Percentiles rank a stretch among this genome's conserved stretches.
Evolutionary conservation across 1,140 invertebrate genomes (phyloP).

Genomic region (Ceratina australensis): DNA sequence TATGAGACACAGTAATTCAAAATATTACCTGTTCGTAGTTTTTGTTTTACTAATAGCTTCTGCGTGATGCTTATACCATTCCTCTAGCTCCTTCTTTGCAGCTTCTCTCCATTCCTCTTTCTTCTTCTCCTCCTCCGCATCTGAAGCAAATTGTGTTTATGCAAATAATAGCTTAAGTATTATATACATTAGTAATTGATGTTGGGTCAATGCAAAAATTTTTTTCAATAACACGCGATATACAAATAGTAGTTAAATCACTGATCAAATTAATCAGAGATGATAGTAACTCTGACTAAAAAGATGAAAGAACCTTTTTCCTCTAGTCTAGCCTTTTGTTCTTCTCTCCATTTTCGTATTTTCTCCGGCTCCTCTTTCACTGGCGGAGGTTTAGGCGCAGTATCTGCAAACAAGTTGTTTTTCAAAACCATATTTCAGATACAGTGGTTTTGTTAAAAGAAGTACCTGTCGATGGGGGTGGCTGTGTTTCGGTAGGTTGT

Average conservation of each 20-base stretch:
- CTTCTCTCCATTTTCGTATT: conserved; percentile 95
- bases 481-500: conserved; percentile 71
- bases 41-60: conserved; percentile 96
- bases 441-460: conserved; percentile 7
- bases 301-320: conserved; percentile 85
- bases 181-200: not conserved
- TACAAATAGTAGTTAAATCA: too few relatives aligned
- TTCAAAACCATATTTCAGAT: not conserved
- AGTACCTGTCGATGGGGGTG: conserved; percentile 28
- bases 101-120: conserved; percentile 90
- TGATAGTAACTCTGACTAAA: too few relatives aligned
- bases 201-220: too few relatives aligned
- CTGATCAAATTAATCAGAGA: too few relatives aligned
- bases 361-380: conserved; percentile 94
- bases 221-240: too few relatives aligned
- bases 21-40: conserved; percentile 91
- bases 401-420: conserved; percentile 57
- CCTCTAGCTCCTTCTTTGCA: conserved; percentile 94
- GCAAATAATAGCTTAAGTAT: not conserved
- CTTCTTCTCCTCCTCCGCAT: conserved; percentile 93
- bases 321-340: conserved; percentile 92
- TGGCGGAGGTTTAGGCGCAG: conserved; percentile 66
- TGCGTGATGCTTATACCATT: conserved; percentile 97
- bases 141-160: conserved; percentile 76
- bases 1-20: conserved; percentile 18